phyloP scores from a whole-genome alignment of 2,113 vertebrate species.

The Hymenochirus boettgeri region DNA sequence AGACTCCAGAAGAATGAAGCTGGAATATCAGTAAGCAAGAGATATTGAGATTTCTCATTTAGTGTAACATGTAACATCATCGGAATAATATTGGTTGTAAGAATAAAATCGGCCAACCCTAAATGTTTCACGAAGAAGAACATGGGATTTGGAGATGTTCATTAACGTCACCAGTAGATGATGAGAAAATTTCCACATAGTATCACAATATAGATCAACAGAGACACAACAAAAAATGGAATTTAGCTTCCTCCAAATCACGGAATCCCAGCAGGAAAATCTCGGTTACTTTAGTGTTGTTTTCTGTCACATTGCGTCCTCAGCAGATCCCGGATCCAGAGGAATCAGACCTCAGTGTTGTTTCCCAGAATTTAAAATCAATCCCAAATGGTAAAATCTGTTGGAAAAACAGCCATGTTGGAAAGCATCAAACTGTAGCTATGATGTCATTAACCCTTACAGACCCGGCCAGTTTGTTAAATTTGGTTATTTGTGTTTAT shows the following conservation, averaged over 20 bases:
- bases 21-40: slow-evolving; percentile 45
- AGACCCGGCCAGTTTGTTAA: no score
- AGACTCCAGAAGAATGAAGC: slow-evolving; percentile 45
- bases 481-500: no score
- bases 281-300: background rate
- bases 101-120: slow-evolving; percentile 47
- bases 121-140: slow-evolving; percentile 49
- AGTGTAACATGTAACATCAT: slow-evolving; percentile 44
- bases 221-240: slow-evolving; percentile 38
- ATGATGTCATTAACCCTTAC: no score
- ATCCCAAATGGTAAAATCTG: no score
- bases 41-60: slow-evolving; percentile 31
- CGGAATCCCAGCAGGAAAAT: slow-evolving; percentile 5
- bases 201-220: no score
- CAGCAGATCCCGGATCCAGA: no score
- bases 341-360: no score
- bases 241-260: background rate
- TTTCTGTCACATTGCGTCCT: no score
- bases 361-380: no score
- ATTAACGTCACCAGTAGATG: slow-evolving; percentile 31
- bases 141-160: slow-evolving; percentile 43
- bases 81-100: slow-evolving; percentile 44
- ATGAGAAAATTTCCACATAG: slow-evolving; percentile 45
- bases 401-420: no score
- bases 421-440: no score